phyloP scores from a whole-genome alignment of 1,140 invertebrate species.

The Teleogryllus occipitalis region DNA sequence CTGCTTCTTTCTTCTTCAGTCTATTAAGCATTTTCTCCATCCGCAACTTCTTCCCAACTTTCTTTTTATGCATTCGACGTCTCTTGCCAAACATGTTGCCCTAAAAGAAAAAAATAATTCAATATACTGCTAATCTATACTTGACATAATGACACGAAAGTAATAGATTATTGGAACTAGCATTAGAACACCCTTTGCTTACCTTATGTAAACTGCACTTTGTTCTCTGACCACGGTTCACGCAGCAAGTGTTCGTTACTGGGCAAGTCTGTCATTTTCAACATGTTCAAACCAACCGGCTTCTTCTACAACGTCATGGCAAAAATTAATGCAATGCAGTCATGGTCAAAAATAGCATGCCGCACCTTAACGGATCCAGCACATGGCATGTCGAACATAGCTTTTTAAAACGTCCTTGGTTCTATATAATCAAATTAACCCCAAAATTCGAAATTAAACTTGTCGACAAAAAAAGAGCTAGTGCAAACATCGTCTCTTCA shows the following conservation, averaged over 20 bases:
- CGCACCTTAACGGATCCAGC: neutral
- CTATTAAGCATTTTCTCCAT: conserved; percentile 7
- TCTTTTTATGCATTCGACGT: neutral
- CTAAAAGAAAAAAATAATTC: neutral
- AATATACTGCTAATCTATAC: neutral
- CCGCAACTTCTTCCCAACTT: neutral
- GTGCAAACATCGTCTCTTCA: neutral
- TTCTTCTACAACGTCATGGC: neutral
- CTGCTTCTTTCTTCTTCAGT: neutral
- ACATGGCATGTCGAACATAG: no score
- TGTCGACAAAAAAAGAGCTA: neutral
- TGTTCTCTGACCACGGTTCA: neutral
- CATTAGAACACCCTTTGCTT: neutral
- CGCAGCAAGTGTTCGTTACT: neutral
- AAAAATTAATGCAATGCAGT: neutral
- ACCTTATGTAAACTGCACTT: neutral
- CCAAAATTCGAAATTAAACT: neutral
- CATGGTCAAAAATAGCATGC: neutral
- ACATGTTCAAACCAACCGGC: neutral
- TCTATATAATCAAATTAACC: no score
- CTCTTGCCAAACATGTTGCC: neutral
- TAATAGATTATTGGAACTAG: no score
- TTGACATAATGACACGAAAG: no score
- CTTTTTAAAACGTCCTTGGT: no score
- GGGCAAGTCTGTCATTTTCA: neutral